Percentiles rank a stretch among this genome's conserved stretches.
These are phyloP conservation scores for Zosterops japonicus DNA, from an alignment of 2,113 vertebrate species.

Conservation along the genomic window DNA sequence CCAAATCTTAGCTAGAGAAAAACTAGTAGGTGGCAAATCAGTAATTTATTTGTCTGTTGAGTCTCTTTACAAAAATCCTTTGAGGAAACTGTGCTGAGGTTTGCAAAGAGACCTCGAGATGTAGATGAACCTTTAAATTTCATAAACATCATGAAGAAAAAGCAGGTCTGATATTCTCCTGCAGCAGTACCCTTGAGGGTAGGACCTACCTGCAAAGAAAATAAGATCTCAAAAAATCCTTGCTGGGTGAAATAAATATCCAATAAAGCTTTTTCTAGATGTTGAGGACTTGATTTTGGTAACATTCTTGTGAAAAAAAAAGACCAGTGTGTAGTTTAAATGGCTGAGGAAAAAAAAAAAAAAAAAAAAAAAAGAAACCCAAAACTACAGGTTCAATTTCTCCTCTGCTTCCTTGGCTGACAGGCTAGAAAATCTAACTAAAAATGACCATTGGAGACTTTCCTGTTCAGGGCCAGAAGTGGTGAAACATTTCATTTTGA, in stretches of 20 bases:
- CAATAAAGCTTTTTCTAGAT: neutral
- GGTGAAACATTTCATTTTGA: constrained; percentile 6
- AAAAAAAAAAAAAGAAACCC: neutral
- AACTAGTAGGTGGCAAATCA: neutral
- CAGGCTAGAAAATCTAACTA: neutral
- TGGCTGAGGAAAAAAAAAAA: neutral
- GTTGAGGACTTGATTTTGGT: neutral
- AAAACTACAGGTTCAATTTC: neutral
- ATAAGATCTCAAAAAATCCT: neutral
- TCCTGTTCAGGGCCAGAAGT: neutral
- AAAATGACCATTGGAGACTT: constrained; percentile 18
- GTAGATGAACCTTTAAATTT: neutral
- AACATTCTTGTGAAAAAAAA: neutral
- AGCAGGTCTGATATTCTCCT: neutral
- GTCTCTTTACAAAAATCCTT: neutral
- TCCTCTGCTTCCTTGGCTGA: neutral
- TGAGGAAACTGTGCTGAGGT: neutral
- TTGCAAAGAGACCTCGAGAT: neutral
- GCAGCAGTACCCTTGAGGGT: neutral
- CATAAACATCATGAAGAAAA: neutral
- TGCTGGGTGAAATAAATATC: neutral
- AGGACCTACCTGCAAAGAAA: neutral
- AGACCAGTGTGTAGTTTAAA: neutral
- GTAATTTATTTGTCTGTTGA: neutral
- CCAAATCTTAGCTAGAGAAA: neutral